These are phyloP conservation scores for Elephas maximus DNA, from an alignment of 2,113 vertebrate genomes.

Conservation along the genomic window DNA sequence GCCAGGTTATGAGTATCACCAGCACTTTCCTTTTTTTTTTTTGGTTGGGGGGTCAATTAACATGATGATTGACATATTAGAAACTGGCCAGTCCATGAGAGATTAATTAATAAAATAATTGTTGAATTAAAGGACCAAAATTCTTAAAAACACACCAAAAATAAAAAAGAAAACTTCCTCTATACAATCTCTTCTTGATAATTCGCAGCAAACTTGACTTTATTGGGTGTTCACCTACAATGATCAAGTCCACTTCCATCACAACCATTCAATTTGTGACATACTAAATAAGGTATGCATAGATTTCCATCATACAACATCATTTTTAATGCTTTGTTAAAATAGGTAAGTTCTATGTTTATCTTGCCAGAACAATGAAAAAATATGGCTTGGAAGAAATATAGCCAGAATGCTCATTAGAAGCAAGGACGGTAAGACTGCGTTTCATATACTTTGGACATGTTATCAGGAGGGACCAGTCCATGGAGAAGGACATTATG, in stretches of 20 bases:
- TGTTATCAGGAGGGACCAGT: no score
- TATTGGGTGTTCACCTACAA: accelerated
- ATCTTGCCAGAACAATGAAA: no score
- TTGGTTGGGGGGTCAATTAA: background rate
- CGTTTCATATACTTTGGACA: no score
- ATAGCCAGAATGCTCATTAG: no score
- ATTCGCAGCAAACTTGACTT: background rate
- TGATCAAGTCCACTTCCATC: accelerated
- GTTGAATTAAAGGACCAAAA: background rate
- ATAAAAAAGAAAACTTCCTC: background rate
- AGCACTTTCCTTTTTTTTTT: background rate
- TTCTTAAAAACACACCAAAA: background rate
- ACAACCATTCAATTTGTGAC: background rate
- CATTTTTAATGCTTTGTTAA: background rate
- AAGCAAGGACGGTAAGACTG: no score
- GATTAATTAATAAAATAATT: background rate
- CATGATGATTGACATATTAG: background rate
- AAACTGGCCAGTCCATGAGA: background rate
- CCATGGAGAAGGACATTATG: no score
- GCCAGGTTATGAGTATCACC: background rate
- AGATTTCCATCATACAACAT: background rate
- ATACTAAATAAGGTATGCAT: background rate
- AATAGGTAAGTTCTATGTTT: background rate
- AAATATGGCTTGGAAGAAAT: no score
- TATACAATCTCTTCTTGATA: background rate